Conservation (phyloP, 2,113 vertebrate genomes). For the Sorex araneus region DNA sequence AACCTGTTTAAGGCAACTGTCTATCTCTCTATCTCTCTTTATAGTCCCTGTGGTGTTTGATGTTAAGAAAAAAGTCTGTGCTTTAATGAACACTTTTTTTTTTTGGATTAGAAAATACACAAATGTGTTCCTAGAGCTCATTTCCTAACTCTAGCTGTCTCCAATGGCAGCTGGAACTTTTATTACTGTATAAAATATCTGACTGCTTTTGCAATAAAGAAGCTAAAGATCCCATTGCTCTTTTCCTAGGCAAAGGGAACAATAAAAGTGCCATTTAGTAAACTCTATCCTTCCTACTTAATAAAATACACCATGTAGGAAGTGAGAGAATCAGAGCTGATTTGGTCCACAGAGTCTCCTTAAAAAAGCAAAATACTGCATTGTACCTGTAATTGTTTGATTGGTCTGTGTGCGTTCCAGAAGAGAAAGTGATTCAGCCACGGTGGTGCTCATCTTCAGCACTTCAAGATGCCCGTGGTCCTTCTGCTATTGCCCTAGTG, state of each 20-base stretch:
- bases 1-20: neutral
- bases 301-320: neutral
- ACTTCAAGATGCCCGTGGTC: neutral
- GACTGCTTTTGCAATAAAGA: slow-evolving; percentile 74
- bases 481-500: neutral
- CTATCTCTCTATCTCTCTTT: slow-evolving; percentile 47
- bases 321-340: neutral
- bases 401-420: slow-evolving; percentile 32
- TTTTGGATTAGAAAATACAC: neutral
- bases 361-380: slow-evolving; percentile 33
- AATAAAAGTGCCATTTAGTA: slow-evolving; percentile 70
- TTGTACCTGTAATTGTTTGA: slow-evolving; percentile 61
- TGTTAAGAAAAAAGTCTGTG: neutral
- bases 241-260: slow-evolving; percentile 54
- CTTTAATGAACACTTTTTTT: slow-evolving; percentile 72
- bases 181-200: slow-evolving; percentile 74
- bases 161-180: slow-evolving; percentile 61
- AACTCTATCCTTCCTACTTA: slow-evolving; percentile 69
- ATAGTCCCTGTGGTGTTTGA: slow-evolving; percentile 4
- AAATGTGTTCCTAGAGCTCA: slow-evolving; percentile 9
- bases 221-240: slow-evolving; percentile 66
- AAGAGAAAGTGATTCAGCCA: slow-evolving; percentile 12
- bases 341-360: neutral
- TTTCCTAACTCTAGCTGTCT: slow-evolving; percentile 41
- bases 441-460: neutral